Base-by-base conservation (phyloP, 2,113 vertebrate genomes). In the Rhineura floridana region DNA sequence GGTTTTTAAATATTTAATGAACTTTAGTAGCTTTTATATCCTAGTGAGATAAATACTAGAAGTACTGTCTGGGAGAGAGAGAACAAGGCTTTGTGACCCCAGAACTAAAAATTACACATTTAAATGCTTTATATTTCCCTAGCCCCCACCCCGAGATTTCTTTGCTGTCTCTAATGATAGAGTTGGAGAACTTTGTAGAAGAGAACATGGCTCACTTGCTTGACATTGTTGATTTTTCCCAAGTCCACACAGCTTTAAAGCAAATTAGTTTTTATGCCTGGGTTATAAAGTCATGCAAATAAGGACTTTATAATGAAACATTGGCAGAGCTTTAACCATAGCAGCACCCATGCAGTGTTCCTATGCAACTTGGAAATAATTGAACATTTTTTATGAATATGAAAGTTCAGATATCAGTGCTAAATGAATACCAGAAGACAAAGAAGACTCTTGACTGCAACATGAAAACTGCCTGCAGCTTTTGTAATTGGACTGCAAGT, bases 91-190 rank as follows among this genome's bases (percentile, higher is more conserved):
- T 85, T 81, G 69, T 96, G 96, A 97, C 96, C 96, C 84, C 90
- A 75, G 91, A 95, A 95, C 87, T 95, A 93, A 93, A 95, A 94
- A 94, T 93, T 89, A 90, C 92, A 93, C 93, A 83, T 94, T 92
- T 93, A 94, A 96, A 94, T 95, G 88, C 90, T 92, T 95, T 92
- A 89, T 92, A 90, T 91, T 95, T 88, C 63, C 67, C 89, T 36
- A 21, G 90, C 48, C 90, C 90, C 30, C 62, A 93, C 87, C 93
- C 85, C 83, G 95, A 94, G 95, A 86, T 90, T 96, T 96, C 93
- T 92, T 83, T 92, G 72, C 92, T 93, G 92, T 92, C 91, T 96
- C 89, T 96, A 94, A 94, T 95, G 95, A 96, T 80, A 87, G 90
- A 87, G 92, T 93, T 93, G 28, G n/a, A 94, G 89, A 92, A 94